Conservation (phyloP, 1,140 invertebrate genomes). For the Trypoxylus dichotomus region DNA sequence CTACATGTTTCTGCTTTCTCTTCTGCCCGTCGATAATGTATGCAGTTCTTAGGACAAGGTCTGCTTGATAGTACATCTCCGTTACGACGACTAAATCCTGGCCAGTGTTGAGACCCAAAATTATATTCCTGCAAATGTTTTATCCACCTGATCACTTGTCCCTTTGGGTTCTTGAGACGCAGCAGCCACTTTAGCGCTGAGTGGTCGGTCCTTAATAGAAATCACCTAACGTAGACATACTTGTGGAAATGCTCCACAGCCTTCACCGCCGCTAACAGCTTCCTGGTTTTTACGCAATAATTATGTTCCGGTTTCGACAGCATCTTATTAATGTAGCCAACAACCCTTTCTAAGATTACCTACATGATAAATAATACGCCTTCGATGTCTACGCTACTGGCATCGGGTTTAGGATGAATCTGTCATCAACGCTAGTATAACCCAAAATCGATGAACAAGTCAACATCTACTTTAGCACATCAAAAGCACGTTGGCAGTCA, state of each 20-base stretch:
- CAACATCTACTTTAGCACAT: no score
- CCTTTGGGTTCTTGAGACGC: conserved; percentile 15
- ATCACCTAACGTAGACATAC: conserved; percentile 9
- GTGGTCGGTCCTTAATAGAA: conserved; percentile 20
- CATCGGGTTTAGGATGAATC: conserved; percentile 20
- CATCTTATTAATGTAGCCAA: not conserved
- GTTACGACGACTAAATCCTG: not conserved
- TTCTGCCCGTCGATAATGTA: not conserved
- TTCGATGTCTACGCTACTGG: not conserved
- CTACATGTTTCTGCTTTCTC: not conserved
- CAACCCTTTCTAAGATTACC: not conserved
- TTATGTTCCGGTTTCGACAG: not conserved
- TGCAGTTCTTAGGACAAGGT: not conserved
- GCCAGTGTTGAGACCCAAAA: not conserved
- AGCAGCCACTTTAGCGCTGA: conserved; percentile 12
- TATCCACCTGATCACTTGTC: not conserved
- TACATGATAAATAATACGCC: conserved; percentile 2
- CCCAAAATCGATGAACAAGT: not conserved
- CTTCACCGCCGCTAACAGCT: conserved; percentile 20
- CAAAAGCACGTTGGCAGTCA: no score
- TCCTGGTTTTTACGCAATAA: conserved; percentile 1
- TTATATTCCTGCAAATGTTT: not conserved
- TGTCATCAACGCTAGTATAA: no score
- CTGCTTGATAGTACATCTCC: not conserved
- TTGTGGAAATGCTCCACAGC: conserved; percentile 13